These are phyloP conservation scores for Drosophila nigrodunni DNA, from an alignment of 1,140 invertebrate species.

Conservation along the genomic window DNA sequence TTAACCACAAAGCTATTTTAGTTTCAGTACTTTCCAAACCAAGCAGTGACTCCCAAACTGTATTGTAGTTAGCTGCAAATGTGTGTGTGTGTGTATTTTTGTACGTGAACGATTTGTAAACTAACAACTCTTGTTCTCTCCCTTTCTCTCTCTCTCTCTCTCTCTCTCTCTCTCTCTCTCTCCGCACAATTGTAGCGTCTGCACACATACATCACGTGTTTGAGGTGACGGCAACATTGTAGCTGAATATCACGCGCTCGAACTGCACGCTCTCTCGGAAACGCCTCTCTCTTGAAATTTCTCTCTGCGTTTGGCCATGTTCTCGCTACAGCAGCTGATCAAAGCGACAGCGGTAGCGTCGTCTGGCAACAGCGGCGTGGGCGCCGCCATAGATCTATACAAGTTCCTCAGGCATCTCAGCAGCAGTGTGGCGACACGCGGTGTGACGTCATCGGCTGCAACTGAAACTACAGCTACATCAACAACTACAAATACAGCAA, in stretches of 20 bases:
- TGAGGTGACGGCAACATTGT: constrained; percentile 54
- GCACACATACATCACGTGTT: constrained; percentile 60
- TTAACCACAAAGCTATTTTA: background rate
- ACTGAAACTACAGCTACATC: constrained; percentile 21
- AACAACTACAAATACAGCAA: constrained; percentile 43
- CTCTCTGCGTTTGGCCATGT: constrained; percentile 49
- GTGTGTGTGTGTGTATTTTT: constrained; percentile 11
- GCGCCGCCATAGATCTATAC: constrained; percentile 38
- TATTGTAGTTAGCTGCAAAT: background rate
- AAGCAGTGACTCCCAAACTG: constrained; percentile 33
- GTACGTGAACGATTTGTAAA: constrained; percentile 35
- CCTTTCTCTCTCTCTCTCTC: constrained; percentile 17
- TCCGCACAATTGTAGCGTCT: constrained; percentile 25
- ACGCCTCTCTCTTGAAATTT: constrained; percentile 4
- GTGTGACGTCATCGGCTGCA: constrained; percentile 55
- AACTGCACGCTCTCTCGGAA: constrained; percentile 20
- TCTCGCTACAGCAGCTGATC: constrained; percentile 77
- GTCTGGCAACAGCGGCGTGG: constrained; percentile 30
- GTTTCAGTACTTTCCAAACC: background rate
- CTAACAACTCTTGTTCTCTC: constrained; percentile 24
- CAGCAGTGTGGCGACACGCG: constrained; percentile 33
- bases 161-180: constrained; percentile 16
- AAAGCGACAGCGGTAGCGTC: constrained; percentile 54
- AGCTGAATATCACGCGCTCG: constrained; percentile 55
- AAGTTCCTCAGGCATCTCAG: constrained; percentile 45